These are phyloP conservation scores for Mycteria americana DNA, from an alignment of 2,797 vertebrate genomes.

Conservation along the genomic window DNA sequence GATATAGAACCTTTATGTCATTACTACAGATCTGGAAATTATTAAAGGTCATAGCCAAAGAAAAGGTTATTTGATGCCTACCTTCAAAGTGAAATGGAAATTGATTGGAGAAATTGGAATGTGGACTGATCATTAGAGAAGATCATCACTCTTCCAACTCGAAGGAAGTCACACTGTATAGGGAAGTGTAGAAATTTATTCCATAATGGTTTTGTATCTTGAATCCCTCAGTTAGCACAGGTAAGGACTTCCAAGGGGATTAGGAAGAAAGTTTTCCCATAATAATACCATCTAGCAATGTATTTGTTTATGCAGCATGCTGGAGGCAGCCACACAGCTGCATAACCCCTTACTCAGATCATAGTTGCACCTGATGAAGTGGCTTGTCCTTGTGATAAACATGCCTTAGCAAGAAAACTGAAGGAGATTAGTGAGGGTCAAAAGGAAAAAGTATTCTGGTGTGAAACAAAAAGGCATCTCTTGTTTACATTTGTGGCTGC, in stretches of 20 bases:
- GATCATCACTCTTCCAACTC: not conserved
- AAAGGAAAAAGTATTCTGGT: not conserved
- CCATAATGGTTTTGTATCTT: not conserved
- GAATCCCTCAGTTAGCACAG: not conserved
- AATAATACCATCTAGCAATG: not conserved
- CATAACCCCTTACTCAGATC: not conserved
- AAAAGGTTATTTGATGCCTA: not conserved
- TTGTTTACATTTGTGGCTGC: not conserved
- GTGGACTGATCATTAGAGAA: not conserved
- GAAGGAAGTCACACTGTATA: not conserved
- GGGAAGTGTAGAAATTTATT: not conserved
- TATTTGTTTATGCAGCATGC: not conserved
- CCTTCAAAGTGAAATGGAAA: not conserved
- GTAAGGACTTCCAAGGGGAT: not conserved
- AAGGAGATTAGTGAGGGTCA: not conserved
- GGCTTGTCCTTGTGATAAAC: not conserved
- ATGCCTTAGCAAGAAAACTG: not conserved
- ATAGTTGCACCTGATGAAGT: not conserved
- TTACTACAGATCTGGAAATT: not conserved
- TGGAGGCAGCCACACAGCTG: not conserved
- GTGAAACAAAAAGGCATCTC: not conserved
- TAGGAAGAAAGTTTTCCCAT: not conserved
- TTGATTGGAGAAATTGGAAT: not conserved
- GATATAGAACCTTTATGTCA: not conserved
- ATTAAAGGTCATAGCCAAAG: not conserved